Conservation (phyloP, 1,140 invertebrate species). For the Monomorium pharaonis region DNA sequence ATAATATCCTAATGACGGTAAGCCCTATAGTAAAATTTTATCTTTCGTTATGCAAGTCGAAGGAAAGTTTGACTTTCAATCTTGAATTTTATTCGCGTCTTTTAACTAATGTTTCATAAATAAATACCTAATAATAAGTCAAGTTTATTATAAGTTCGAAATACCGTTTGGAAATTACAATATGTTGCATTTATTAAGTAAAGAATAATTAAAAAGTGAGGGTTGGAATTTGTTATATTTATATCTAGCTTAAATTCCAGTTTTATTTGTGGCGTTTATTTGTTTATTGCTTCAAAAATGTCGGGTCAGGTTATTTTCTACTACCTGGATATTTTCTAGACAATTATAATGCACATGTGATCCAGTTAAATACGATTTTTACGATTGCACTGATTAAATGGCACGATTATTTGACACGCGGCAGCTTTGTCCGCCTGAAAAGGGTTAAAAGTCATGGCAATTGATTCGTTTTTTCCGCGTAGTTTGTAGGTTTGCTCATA, state of each 20-base stretch:
- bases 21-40: conserved; percentile 68
- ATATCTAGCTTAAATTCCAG: not conserved
- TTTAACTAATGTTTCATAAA: not conserved
- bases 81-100: not conserved
- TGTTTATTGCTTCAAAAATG: not conserved
- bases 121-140: not conserved
- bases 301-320: not conserved
- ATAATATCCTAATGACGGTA: conserved; percentile 93
- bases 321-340: not conserved
- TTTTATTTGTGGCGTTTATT: not conserved
- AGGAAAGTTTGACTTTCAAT: not conserved
- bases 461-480: conserved; percentile 72
- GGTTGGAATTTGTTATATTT: not conserved
- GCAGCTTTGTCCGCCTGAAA: not conserved
- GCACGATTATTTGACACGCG: not conserved
- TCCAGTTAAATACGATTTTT: not conserved
- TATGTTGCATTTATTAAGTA: not conserved
- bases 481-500: conserved; percentile 89
- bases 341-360: not conserved
- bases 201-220: not conserved
- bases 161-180: not conserved
- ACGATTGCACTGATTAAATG: not conserved
- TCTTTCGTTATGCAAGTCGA: not conserved
- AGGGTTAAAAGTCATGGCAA: not conserved
- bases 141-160: not conserved